Evolutionary conservation across 1,140 invertebrate species (phyloP), one percentile per base, ranked within the genome.

Genomic region (Agraylea sexmaculata): DNA sequence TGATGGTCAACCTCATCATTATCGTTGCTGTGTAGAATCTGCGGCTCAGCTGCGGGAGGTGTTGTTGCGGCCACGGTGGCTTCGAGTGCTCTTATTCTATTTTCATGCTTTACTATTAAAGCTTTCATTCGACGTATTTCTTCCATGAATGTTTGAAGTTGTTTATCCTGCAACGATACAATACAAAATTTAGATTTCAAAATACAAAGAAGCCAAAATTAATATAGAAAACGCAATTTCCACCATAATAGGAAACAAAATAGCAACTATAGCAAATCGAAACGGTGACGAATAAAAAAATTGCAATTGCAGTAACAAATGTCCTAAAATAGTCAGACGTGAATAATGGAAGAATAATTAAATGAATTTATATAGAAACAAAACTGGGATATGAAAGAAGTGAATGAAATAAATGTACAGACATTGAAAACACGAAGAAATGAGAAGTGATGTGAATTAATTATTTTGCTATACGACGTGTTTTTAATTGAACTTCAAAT

Each of bases 31-130:
- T n/a, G 22, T 15, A 43, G 43, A 7, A 51, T 33, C 6, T 52
- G 35, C 6, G 58, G 42, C 21, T 41, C 16, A 22, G 48, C 40
- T n/a, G 48, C 41, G 0, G 44, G 37, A 33, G 40, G 10, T 42
- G 51, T 23, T 25, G 43, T 39, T 22, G 54, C 51, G 45, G 63
- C 64, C 12, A 52, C 59, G 1, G 54, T 56, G 13, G 68, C 69
- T 47, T 74, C 71, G 4, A 74, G 53, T 10, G 70, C 69, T 2
- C 71, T 58, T 42, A 74, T 71, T 0, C 90, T 73, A 49, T 88
- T 88, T 62, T 96, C 91, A 56, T 96, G 91, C 54, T 92, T 92
- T 3, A 94, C 81, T 47, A 94, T 86, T 53, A 93, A 85, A 2
- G 87, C 80, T 59, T 95, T 95, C 40, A 95, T 65, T 59, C 89